Base-by-base conservation (phyloP, 2,888 invertebrate species). In the Hedya salicella region DNA sequence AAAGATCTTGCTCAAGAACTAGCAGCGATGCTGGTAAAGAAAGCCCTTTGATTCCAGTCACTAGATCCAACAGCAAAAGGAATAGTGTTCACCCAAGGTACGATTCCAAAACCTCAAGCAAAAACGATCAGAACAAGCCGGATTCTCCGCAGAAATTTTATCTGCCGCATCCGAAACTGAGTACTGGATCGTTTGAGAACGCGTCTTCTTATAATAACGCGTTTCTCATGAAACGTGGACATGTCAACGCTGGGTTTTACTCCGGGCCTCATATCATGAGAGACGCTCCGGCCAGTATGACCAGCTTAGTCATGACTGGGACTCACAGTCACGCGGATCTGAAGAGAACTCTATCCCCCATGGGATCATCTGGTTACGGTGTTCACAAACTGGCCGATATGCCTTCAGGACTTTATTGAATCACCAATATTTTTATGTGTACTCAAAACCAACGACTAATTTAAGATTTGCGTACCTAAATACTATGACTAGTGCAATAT, bases 401-500 rank as follows among this genome's bases (percentile, higher is more conserved):
- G 86, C 95, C 95, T 70, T 96, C 95, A 49, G 96, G 96, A 63
- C 86, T 96, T 69, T 96, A 96, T 87, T 96, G 78, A 86, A 75
- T 69, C 67, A 67, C 75, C 69, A 70, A 61, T 54, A 66, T 62
- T 71, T 68, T 74, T 72, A 76, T 76, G 71, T 79, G 73, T 79
- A 80, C 81, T 84, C 79, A 85, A 82, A 84, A 92, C 91, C 91
- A 92, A 87, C 91, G 91, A 91, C 82, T 92, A 92, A 86, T 87
- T 83, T 90, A 85, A 89, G 87, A 78, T 74, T 81, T 80, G 80
- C 77, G 84, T 88, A 90, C 84, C 80, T 89, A 80, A 83, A 80
- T 81, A 81, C 80, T 81, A 80, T 73, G 76, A 83, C 85, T 90
- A 89, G 92, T 92, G 92, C 92, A 92, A 92, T 92, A 91, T 82